Evolutionary conservation across 2,797 vertebrate species (phyloP).

Genomic region (Remorina albescens): DNA sequence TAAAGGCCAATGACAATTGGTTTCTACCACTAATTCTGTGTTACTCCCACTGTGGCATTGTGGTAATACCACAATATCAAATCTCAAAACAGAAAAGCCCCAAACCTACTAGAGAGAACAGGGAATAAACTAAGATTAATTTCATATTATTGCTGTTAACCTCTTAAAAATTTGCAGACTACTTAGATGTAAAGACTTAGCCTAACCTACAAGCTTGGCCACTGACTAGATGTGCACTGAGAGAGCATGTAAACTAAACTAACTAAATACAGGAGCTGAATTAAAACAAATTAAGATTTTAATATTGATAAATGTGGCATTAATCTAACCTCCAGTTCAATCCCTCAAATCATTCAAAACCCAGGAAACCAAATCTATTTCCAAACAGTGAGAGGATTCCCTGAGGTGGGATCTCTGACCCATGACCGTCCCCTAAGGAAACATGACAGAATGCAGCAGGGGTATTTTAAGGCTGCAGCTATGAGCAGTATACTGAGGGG

Average conservation of each 20-base stretch:
- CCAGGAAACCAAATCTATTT: slow-evolving; percentile 52
- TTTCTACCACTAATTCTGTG: not conserved
- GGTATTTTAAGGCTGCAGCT: slow-evolving; percentile 79
- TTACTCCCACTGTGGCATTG: not conserved
- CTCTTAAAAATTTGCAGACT: no score
- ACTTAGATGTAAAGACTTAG: not conserved
- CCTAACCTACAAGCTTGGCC: not conserved
- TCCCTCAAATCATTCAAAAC: slow-evolving; percentile 36
- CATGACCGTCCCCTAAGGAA: slow-evolving; percentile 54
- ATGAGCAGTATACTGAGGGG: slow-evolving; percentile 56
- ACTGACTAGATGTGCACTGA: not conserved
- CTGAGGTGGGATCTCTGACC: slow-evolving; percentile 56
- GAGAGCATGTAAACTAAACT: not conserved
- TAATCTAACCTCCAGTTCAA: not conserved
- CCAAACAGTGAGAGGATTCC: slow-evolving; percentile 60
- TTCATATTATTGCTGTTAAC: not conserved
- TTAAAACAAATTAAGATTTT: not conserved
- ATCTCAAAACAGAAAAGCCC: slow-evolving; percentile 7
- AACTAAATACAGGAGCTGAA: not conserved
- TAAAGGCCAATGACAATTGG: not conserved
- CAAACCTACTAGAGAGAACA: not conserved
- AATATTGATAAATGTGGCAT: not conserved
- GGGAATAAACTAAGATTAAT: not conserved
- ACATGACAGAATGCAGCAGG: slow-evolving; percentile 65
- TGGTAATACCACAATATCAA: not conserved